These are phyloP conservation scores for Litocranius walleri DNA, from an alignment of 2,113 vertebrate species.

Conservation along the genomic window DNA sequence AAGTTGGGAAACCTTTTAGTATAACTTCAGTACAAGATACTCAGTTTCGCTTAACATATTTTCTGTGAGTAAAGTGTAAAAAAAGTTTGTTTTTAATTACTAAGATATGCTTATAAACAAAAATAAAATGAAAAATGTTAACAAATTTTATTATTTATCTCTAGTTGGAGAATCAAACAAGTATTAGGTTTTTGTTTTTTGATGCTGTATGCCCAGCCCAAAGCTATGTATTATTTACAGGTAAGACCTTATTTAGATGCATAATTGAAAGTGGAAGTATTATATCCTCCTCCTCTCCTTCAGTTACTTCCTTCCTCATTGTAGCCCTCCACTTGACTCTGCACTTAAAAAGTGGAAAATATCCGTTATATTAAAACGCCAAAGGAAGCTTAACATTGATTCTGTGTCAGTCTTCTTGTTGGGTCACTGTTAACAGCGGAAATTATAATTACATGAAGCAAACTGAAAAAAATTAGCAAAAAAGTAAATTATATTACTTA, in stretches of 20 bases:
- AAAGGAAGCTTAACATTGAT: neutral
- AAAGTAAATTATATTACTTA: neutral
- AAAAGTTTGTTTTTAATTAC: neutral
- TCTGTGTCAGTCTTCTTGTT: neutral
- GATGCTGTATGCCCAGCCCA: constrained; percentile 92
- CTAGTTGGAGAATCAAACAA: constrained; percentile 92
- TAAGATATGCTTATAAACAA: neutral
- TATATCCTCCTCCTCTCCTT: neutral
- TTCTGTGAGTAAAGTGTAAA: neutral
- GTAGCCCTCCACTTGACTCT: neutral
- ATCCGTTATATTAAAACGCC: neutral
- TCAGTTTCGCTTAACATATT: neutral
- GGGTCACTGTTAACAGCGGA: neutral
- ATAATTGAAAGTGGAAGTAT: neutral
- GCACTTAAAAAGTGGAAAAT: neutral
- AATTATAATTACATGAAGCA: neutral
- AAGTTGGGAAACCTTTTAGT: neutral
- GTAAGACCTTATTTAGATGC: constrained; percentile 74
- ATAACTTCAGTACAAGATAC: neutral
- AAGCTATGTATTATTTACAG: constrained; percentile 92
- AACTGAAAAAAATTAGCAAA: neutral
- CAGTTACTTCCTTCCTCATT: neutral
- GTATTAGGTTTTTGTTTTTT: constrained; percentile 93
- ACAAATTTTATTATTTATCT: constrained; percentile 70
- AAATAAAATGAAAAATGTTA: constrained; percentile 43